phyloP scores from a whole-genome alignment of 2,888 invertebrate species.

The Belgica antarctica region DNA sequence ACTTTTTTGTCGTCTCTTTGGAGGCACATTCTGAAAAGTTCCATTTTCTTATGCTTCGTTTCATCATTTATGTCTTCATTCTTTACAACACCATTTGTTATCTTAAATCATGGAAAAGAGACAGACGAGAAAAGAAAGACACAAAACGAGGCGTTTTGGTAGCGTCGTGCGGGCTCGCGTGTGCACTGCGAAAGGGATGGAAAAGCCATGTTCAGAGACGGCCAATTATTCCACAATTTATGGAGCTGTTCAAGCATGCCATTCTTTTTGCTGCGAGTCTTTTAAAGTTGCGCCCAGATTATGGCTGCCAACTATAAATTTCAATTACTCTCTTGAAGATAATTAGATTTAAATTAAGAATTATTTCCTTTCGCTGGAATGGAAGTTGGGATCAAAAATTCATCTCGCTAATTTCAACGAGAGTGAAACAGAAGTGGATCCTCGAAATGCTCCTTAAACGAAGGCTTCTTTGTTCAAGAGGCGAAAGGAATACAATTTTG shows the following conservation, averaged over 20 bases:
- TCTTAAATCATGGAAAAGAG: slow-evolving; percentile 31
- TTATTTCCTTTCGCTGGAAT: slow-evolving; percentile 16
- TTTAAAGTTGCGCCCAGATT: neutral
- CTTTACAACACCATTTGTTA: slow-evolving; percentile 41
- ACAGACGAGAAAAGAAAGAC: neutral
- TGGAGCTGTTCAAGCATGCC: slow-evolving; percentile 20
- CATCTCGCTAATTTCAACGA: neutral
- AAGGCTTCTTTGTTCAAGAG: neutral
- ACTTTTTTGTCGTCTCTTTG: no score
- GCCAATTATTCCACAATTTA: slow-evolving; percentile 30
- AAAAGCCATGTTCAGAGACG: no score
- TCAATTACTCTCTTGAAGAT: slow-evolving; percentile 36
- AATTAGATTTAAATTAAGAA: slow-evolving; percentile 43
- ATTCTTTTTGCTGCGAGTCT: slow-evolving; percentile 4
- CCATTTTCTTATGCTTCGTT: neutral
- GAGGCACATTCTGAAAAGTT: slow-evolving; percentile 3
- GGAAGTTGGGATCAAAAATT: slow-evolving; percentile 6
- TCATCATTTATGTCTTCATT: neutral
- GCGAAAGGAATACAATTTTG: no score
- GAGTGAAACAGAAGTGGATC: neutral
- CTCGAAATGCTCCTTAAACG: neutral
- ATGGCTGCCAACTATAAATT: slow-evolving; percentile 32
- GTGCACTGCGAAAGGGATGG: no score
- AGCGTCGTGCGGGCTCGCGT: no score
- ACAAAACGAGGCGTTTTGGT: no score